Percentiles rank a stretch among this genome's conserved stretches.
Evolutionary conservation across 2,113 vertebrate genomes (phyloP).

Genomic region (Phalacrocorax brasilianus): DNA sequence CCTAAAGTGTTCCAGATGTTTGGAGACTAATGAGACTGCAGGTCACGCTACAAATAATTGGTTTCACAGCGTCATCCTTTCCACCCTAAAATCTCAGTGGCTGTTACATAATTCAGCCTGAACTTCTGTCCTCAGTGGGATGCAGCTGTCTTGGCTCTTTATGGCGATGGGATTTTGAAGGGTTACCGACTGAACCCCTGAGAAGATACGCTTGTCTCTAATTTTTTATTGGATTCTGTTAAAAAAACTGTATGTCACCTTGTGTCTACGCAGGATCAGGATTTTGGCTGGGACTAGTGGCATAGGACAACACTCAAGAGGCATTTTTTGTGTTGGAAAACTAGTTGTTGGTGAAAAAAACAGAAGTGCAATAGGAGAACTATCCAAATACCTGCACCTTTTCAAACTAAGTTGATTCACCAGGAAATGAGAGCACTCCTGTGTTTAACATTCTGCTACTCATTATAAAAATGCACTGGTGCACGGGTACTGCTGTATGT

Average conservation of each 20-base stretch:
- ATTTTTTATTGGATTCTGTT: neutral
- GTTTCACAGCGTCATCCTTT: neutral
- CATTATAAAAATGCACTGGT: neutral
- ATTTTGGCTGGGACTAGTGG: neutral
- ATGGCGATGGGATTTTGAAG: neutral
- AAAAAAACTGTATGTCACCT: neutral
- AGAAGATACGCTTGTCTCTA: neutral
- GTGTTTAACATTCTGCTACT: neutral
- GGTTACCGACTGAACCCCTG: neutral
- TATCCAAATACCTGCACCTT: neutral
- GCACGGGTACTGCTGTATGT: rapidly evolving
- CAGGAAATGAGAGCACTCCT: neutral
- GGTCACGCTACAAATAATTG: neutral
- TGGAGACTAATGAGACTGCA: neutral
- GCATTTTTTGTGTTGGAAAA: neutral
- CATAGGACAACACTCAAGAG: neutral
- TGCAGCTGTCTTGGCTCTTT: neutral
- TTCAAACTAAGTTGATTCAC: neutral
- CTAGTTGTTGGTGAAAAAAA: neutral
- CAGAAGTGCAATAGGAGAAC: neutral
- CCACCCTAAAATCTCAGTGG: neutral
- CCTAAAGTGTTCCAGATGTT: neutral
- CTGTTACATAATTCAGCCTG: neutral
- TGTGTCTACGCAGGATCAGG: neutral
- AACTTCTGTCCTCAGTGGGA: neutral